phyloP scores from a whole-genome alignment of 2,113 vertebrate species.

The Pedetes capensis region DNA sequence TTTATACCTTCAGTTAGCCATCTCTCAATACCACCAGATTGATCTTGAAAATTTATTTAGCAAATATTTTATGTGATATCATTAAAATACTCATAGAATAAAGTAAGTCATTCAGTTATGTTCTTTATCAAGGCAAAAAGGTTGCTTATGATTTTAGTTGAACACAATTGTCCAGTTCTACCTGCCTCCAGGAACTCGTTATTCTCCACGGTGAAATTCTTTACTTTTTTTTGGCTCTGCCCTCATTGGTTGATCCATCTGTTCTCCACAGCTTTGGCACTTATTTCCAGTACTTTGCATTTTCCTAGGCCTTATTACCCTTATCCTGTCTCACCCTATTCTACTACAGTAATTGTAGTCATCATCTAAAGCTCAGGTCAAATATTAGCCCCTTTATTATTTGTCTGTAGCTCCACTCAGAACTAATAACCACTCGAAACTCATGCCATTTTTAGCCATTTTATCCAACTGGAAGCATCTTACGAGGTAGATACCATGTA shows the following conservation, averaged over 20 bases:
- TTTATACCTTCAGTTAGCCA: neutral
- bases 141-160: neutral
- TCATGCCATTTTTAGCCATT: neutral
- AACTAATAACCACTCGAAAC: neutral
- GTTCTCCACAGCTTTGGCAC: neutral
- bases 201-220: rapidly evolving
- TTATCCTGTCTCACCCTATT: neutral
- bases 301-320: neutral
- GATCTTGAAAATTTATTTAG: neutral
- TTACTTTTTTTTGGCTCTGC: neutral
- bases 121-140: neutral
- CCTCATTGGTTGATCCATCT: neutral
- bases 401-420: neutral
- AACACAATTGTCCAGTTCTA: neutral
- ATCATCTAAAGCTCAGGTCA: neutral
- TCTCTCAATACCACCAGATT: neutral
- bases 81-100: neutral
- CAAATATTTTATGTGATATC: neutral
- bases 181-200: neutral
- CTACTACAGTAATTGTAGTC: neutral
- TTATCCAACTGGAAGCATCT: neutral
- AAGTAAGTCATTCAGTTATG: neutral
- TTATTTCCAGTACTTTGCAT: neutral
- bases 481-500: neutral
- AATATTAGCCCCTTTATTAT: neutral